These are phyloP conservation scores for Barbus barbus DNA, from an alignment of 2,113 vertebrate species.

Conservation along the genomic window DNA sequence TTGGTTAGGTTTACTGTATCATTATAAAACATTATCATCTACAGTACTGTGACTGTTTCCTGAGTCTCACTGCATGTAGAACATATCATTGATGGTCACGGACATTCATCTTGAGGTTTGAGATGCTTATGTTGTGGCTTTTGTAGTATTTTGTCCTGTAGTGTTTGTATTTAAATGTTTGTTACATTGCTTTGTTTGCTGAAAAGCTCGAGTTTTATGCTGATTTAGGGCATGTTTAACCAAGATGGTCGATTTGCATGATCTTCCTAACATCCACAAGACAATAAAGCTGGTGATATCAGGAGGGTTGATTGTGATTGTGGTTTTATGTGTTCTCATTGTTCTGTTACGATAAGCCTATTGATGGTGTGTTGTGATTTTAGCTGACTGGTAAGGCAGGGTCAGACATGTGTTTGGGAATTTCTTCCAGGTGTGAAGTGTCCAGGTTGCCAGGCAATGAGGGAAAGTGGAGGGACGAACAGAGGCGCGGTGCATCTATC, in stretches of 20 bases:
- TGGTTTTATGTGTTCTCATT: constrained; percentile 1
- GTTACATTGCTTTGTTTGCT: too few species aligned
- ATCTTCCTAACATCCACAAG: not conserved
- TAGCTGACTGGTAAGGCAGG: constrained; percentile 81
- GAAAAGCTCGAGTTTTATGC: not conserved
- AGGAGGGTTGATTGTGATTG: not conserved
- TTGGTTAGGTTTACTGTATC: not conserved
- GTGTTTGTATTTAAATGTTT: not conserved
- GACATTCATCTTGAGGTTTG: not conserved
- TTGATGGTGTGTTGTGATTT: constrained; percentile 43
- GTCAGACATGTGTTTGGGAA: constrained; percentile 88
- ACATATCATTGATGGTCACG: not conserved
- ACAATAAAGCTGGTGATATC: too few species aligned
- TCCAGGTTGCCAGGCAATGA: constrained; percentile 88
- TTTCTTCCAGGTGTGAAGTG: constrained; percentile 70
- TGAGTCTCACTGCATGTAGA: not conserved
- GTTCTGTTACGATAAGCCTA: not conserved
- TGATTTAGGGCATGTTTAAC: not conserved
- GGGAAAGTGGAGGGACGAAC: constrained; percentile 74
- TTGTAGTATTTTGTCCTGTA: not conserved
- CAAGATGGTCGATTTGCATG: not conserved
- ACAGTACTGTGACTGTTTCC: not conserved
- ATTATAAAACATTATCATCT: not conserved
- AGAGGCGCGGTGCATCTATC: constrained; percentile 65
- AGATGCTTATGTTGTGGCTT: not conserved